phyloP scores from a whole-genome alignment of 2,888 invertebrate species.

The Cosmopolites sordidus region DNA sequence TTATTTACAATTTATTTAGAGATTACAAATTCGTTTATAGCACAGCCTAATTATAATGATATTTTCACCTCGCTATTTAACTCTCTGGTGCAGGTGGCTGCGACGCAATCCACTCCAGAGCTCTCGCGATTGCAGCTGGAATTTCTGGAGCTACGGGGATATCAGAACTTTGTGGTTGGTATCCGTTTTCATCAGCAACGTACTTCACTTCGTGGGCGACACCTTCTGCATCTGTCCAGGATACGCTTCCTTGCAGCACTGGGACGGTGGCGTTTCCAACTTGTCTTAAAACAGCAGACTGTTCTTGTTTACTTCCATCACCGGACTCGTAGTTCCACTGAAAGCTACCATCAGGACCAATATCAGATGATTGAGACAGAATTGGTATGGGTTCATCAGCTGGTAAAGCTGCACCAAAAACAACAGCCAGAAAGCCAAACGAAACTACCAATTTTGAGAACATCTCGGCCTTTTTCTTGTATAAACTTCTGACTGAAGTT shows the following conservation, averaged over 20 bases:
- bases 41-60: too few relatives aligned
- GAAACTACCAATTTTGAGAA: neutral
- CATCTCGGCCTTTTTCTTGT: neutral
- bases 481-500: too few relatives aligned
- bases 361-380: constrained; percentile 10
- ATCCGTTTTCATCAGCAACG: constrained; percentile 55
- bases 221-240: constrained; percentile 53
- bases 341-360: constrained; percentile 14
- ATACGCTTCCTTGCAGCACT: constrained; percentile 35
- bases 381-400: constrained; percentile 9
- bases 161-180: constrained; percentile 50
- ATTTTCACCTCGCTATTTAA: too few relatives aligned
- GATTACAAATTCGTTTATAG: too few relatives aligned
- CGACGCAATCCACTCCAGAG: constrained; percentile 60
- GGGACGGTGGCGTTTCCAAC: constrained; percentile 38
- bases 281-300: constrained; percentile 37
- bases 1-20: neutral
- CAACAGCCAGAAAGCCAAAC: neutral
- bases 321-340: constrained; percentile 54
- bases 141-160: constrained; percentile 50
- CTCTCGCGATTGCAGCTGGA: constrained; percentile 67
- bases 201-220: constrained; percentile 48
- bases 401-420: constrained; percentile 4
- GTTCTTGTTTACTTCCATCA: constrained; percentile 57
- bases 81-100: constrained; percentile 36